Percentiles rank a stretch among this genome's conserved stretches.
Conservation (phyloP, 1,140 invertebrate species). For the Pogonomyrmex californicus region DNA sequence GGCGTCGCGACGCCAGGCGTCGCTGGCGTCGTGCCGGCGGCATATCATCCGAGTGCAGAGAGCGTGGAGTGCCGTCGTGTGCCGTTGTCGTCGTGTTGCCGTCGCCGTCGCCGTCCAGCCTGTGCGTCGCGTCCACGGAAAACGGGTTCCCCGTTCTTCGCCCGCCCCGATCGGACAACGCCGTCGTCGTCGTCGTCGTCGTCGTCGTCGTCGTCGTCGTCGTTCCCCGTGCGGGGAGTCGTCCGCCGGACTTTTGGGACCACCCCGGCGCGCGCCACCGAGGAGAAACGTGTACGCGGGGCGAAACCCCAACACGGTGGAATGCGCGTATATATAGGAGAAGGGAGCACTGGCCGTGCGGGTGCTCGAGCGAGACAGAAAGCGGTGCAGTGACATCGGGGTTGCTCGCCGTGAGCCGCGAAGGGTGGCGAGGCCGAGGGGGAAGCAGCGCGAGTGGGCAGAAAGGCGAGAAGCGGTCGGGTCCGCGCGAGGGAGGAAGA, state of each 20-base stretch:
- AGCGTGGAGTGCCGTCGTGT: conserved; percentile 69
- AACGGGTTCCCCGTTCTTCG: neutral
- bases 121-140: conserved; percentile 30
- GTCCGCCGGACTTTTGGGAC: neutral
- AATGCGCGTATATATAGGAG: conserved; percentile 58
- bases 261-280: neutral
- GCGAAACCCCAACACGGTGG: conserved; percentile 53
- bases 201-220: neutral
- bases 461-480: neutral
- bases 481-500: neutral
- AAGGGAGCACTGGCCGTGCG: conserved; percentile 61
- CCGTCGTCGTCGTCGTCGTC: neutral
- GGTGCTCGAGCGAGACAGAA: conserved; percentile 56
- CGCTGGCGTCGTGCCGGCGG: conserved; percentile 77
- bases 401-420: conserved; percentile 45
- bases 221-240: neutral
- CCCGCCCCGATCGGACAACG: neutral
- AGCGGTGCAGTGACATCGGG: conserved; percentile 62
- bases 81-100: conserved; percentile 50
- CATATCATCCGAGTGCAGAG: conserved; percentile 69
- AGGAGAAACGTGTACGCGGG: conserved; percentile 39
- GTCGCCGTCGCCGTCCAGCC: conserved; percentile 33
- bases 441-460: neutral
- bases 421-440: conserved; percentile 37
- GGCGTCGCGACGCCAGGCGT: conserved; percentile 78